Evolutionary conservation across 2,888 invertebrate species (phyloP).

Genomic region (Crocallis elinguaria): DNA sequence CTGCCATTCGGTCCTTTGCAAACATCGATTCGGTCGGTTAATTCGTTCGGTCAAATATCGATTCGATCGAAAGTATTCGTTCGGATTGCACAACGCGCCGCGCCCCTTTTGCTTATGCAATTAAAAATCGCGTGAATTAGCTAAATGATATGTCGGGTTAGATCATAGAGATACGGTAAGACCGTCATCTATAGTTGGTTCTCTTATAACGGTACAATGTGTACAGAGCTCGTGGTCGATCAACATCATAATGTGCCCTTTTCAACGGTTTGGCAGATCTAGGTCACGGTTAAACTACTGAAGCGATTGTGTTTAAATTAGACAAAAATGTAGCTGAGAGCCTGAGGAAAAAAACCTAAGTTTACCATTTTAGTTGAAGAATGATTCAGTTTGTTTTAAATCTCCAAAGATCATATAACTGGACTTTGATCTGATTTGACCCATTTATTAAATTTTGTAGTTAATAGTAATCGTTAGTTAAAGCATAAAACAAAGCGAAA

Average conservation of each 20-base stretch:
- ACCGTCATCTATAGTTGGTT: background rate
- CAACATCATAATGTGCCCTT: background rate
- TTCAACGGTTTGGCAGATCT: background rate
- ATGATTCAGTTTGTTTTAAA: too few species aligned
- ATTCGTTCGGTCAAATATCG: constrained; percentile 39
- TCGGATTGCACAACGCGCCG: constrained; percentile 37
- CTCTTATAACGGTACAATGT: background rate
- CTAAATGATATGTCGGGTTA: constrained; percentile 6
- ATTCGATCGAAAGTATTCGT: constrained; percentile 42
- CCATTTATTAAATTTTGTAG: too few species aligned
- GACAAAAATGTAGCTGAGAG: too few species aligned
- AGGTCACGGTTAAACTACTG: too few species aligned
- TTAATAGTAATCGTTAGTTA: too few species aligned
- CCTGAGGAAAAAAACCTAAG: too few species aligned
- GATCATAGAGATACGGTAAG: background rate
- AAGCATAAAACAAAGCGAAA: too few species aligned
- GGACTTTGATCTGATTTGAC: too few species aligned
- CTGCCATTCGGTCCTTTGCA: constrained; percentile 45
- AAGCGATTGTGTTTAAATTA: too few species aligned
- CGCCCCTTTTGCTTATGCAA: constrained; percentile 39
- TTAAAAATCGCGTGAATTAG: constrained; percentile 24
- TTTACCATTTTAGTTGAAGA: too few species aligned
- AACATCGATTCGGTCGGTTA: constrained; percentile 43
- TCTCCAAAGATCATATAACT: too few species aligned
- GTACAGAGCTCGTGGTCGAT: background rate